phyloP scores from a whole-genome alignment of 2,113 vertebrate genomes.

The Microcebus jonahi region DNA sequence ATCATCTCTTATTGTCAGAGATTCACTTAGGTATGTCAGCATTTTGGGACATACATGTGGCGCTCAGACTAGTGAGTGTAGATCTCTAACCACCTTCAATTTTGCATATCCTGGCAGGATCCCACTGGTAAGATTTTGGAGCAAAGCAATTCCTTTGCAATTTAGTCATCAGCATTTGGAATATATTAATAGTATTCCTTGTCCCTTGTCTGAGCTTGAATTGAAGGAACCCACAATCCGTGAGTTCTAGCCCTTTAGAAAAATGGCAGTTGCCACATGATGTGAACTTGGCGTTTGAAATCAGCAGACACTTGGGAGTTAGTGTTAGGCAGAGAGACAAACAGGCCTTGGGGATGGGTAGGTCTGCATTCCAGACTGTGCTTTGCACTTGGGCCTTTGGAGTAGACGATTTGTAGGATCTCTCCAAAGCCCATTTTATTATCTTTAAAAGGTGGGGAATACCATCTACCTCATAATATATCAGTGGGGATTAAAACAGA shows the following conservation, averaged over 20 bases:
- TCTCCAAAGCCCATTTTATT: background rate
- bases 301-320: background rate
- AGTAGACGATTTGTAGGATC: background rate
- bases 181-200: too few relatives aligned
- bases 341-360: background rate
- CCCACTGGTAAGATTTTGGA: background rate
- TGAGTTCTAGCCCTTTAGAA: background rate
- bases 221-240: background rate
- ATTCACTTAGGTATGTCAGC: background rate
- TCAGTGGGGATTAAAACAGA: background rate
- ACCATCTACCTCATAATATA: background rate
- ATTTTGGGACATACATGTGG: background rate
- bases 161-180: background rate
- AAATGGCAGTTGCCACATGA: background rate
- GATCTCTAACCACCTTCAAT: background rate
- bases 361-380: background rate
- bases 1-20: background rate
- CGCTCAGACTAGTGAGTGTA: too few relatives aligned
- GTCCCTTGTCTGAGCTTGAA: background rate
- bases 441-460: background rate
- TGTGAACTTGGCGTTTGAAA: background rate
- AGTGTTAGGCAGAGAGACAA: background rate
- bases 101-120: background rate
- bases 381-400: background rate
- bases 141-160: background rate